These are phyloP conservation scores for Athetis lepigone DNA, from an alignment of 2,888 invertebrate genomes.

Conservation along the genomic window DNA sequence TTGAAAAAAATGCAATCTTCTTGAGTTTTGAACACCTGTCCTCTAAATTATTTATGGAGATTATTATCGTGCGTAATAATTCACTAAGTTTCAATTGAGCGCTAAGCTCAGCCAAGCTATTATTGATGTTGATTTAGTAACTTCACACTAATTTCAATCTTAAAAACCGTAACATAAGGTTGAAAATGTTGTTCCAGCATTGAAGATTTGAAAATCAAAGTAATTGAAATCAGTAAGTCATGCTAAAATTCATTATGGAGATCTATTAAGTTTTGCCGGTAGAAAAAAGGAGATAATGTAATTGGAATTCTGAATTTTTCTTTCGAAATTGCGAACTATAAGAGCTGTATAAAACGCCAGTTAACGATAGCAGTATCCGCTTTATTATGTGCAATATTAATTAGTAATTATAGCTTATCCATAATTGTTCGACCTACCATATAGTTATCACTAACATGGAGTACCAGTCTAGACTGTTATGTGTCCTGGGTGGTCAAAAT, in stretches of 20 bases:
- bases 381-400: slow-evolving; percentile 12
- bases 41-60: slow-evolving; percentile 83
- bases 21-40: slow-evolving; percentile 70
- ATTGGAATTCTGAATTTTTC: slow-evolving; percentile 29
- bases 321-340: slow-evolving; percentile 9
- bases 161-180: not conserved
- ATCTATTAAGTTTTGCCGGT: slow-evolving; percentile 54
- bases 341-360: not conserved
- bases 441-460: not conserved
- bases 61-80: slow-evolving; percentile 89
- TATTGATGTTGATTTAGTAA: slow-evolving; percentile 60
- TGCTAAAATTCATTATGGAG: slow-evolving; percentile 64
- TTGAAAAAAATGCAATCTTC: slow-evolving; percentile 66
- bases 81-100: slow-evolving; percentile 86
- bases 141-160: slow-evolving; percentile 19
- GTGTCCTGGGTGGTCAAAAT: slow-evolving; percentile 20
- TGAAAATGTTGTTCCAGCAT: not conserved
- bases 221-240: slow-evolving; percentile 64
- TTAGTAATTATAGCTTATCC: slow-evolving; percentile 3
- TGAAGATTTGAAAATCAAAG: slow-evolving; percentile 36
- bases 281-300: slow-evolving; percentile 46
- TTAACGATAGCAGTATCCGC: slow-evolving; percentile 15
- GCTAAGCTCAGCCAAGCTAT: slow-evolving; percentile 58
- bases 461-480: not conserved
- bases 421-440: slow-evolving; percentile 13